Percentiles rank a stretch among this genome's conserved stretches.
These are phyloP conservation scores for Euura saliciscinereae DNA, from an alignment of 1,140 invertebrate species.

Conservation along the genomic window DNA sequence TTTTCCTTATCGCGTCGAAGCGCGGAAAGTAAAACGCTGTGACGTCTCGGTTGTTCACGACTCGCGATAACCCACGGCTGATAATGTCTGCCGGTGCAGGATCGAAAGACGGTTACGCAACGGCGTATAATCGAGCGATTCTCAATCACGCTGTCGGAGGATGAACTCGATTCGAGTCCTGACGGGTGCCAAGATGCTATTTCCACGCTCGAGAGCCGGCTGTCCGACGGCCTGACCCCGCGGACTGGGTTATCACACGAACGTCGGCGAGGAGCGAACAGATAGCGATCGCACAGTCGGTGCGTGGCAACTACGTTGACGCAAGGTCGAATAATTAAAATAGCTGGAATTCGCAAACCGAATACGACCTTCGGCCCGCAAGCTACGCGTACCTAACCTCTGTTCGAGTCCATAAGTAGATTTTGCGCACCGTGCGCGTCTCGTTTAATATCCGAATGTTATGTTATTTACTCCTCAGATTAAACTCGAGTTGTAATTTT, in stretches of 20 bases:
- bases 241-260: not conserved
- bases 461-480: no score
- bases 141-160: no score
- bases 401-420: no score
- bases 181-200: not conserved
- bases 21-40: not conserved
- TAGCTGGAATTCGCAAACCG: constrained; percentile 13
- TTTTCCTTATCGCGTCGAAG: not conserved
- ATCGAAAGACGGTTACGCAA: not conserved
- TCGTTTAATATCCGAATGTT: no score
- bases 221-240: not conserved
- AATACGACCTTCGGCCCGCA: constrained; percentile 14
- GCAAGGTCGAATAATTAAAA: constrained; percentile 26
- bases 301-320: not conserved
- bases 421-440: no score
- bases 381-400: not conserved
- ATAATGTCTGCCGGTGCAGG: not conserved
- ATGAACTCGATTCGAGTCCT: no score
- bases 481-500: no score
- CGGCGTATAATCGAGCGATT: not conserved
- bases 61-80: not conserved
- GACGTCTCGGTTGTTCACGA: not conserved
- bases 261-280: not conserved
- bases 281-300: not conserved
- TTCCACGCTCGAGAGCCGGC: not conserved